phyloP scores from a whole-genome alignment of 2,113 vertebrate genomes.

The Antidorcas marsupialis region DNA sequence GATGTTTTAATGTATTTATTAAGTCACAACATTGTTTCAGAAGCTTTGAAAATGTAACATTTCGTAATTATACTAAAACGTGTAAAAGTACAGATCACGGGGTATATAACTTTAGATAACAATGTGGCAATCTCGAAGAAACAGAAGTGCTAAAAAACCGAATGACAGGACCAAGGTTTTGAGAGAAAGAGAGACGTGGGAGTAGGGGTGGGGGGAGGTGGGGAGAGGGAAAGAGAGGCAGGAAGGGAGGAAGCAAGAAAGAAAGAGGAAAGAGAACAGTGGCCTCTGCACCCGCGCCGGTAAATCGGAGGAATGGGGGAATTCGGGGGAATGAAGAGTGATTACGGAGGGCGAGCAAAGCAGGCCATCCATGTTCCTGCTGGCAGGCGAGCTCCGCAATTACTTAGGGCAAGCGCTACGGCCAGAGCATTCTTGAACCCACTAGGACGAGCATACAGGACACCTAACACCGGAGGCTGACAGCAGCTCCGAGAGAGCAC shows the following conservation, averaged over 20 bases:
- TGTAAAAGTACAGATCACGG: neutral
- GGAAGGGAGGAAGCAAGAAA: neutral
- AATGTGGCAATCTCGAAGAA: neutral
- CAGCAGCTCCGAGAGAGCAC: neutral
- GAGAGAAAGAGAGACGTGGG: neutral
- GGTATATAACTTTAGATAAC: neutral
- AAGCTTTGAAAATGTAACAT: conserved; percentile 30
- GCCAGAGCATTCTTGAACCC: neutral
- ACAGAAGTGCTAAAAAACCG: neutral
- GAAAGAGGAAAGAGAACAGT: neutral
- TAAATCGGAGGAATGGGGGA: neutral
- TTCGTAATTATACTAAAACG: neutral
- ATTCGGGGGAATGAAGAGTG: neutral
- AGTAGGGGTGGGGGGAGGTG: neutral
- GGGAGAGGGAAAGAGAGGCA: neutral
- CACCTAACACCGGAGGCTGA: neutral
- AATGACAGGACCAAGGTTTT: neutral
- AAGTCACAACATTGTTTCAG: neutral
- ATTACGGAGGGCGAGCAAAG: neutral
- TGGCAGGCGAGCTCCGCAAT: conserved; percentile 36
- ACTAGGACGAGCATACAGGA: neutral
- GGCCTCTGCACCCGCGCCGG: neutral
- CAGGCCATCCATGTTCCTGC: conserved; percentile 27
- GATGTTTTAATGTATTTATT: neutral
- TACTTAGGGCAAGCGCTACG: neutral